phyloP scores from a whole-genome alignment of 2,888 invertebrate species.

The Monochamus alternatus region DNA sequence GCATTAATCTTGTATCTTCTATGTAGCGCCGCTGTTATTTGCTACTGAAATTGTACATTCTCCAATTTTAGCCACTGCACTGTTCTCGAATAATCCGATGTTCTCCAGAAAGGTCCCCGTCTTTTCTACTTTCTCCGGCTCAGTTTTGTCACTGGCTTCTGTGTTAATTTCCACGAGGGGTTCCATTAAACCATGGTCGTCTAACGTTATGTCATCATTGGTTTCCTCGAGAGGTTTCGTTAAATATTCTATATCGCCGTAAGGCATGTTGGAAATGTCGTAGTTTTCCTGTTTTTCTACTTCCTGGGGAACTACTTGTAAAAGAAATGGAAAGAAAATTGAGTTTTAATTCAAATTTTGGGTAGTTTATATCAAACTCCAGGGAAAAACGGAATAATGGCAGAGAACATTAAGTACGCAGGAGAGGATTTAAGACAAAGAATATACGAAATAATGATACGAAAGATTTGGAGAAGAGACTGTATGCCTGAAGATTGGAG shows the following conservation, averaged over 20 bases:
- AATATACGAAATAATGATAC: too few relatives aligned
- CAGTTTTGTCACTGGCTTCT: slow-evolving; percentile 44
- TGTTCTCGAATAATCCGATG: slow-evolving; percentile 60
- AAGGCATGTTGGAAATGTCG: slow-evolving; percentile 62
- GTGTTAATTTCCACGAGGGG: slow-evolving; percentile 63
- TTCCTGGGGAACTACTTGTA: slow-evolving; percentile 23
- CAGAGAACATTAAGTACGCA: too few relatives aligned
- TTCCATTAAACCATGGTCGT: slow-evolving; percentile 55
- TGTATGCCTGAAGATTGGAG: too few relatives aligned
- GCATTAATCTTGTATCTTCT: background rate
- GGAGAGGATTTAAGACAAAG: too few relatives aligned
- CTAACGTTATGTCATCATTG: slow-evolving; percentile 34
- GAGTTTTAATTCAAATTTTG: background rate
- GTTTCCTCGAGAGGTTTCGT: slow-evolving; percentile 54
- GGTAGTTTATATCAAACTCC: slow-evolving; percentile 10
- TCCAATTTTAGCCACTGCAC: slow-evolving; percentile 61
- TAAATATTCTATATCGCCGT: slow-evolving; percentile 61
- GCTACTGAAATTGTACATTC: slow-evolving; percentile 64
- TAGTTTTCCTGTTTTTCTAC: slow-evolving; percentile 54
- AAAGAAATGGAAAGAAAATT: background rate
- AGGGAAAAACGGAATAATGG: too few relatives aligned
- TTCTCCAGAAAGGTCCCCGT: slow-evolving; percentile 52
- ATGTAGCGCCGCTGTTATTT: slow-evolving; percentile 37
- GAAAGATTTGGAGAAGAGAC: too few relatives aligned
- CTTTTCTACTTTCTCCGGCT: slow-evolving; percentile 12